Evolutionary conservation across 1,140 invertebrate genomes (phyloP), one percentile per base, ranked within the genome.

Genomic region (Drosophila orena): DNA sequence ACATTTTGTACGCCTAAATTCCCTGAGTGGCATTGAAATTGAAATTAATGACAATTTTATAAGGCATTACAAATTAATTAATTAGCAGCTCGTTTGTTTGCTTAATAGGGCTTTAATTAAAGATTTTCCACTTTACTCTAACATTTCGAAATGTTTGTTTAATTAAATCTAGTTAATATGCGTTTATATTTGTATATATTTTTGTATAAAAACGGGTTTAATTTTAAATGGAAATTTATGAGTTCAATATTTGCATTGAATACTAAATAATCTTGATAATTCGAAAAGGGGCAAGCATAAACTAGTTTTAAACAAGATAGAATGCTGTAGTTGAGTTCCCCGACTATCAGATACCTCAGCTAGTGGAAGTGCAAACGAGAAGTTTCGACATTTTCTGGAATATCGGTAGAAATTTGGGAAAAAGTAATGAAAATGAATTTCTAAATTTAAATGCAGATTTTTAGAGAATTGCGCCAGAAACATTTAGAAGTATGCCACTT

Each of bases 11-110:
- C 40, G 54, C 64, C 17, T 78, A 58, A 64, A 56, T 74, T 27
- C 22, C 57, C 55, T 47, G 54, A 38, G 34, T 35, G 38, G 27
- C 38, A 27, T 5, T 11, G 14, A 30, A 37, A 84, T 73, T 80
- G 55, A 74, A 77, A 86, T 64, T 86, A 60, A 86, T 85, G 81
- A 74, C 73, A 62, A 74, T 78, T 88, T 70, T 77, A 86, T 85
- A 73, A 46, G 46, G 79, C 64, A 81, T 88, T 66, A 60, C 81
- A 57, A 86, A 85, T 81, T 78, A 81, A 81, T 81, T 86, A 85
- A 78, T 85, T 86, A 81, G 60, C 62, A 44, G 43, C 64, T 81
- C 60, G 65, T 86, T 85, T 86, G 74, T 66, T 77, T 78, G 44
- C 62, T 62, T 81, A 85, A 84, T 85, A 77, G 69, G 22, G 27